Conservation (phyloP, 2,888 invertebrate species). For the Drosophila crucigera region DNA sequence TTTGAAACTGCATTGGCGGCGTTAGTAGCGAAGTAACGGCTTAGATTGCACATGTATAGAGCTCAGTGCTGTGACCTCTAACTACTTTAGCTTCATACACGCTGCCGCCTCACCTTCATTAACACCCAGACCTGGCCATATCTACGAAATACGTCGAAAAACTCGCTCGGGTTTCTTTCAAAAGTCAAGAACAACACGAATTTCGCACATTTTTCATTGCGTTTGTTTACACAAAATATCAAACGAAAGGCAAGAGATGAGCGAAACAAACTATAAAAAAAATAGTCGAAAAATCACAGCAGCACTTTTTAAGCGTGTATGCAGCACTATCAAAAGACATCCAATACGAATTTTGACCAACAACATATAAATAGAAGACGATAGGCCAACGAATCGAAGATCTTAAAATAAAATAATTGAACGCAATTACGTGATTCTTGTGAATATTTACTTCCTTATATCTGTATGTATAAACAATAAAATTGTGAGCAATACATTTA, state of each 20-base stretch:
- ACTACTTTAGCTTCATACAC: slow-evolving; percentile 6
- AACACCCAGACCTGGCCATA: slow-evolving; percentile 40
- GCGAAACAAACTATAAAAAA: background rate
- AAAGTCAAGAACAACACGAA: slow-evolving; percentile 58
- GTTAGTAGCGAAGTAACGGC: slow-evolving; percentile 14
- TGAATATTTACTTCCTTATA: slow-evolving; percentile 47
- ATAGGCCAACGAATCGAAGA: slow-evolving; percentile 2
- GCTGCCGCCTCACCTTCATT: slow-evolving; percentile 51
- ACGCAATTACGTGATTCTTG: slow-evolving; percentile 30
- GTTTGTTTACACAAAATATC: slow-evolving; percentile 40
- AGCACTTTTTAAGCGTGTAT: background rate
- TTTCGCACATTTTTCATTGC: slow-evolving; percentile 46
- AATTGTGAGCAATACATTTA: slow-evolving; percentile 22
- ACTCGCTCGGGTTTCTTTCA: slow-evolving; percentile 40
- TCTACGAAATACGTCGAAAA: slow-evolving; percentile 33
- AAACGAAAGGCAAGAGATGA: slow-evolving; percentile 20
- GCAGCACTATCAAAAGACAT: background rate
- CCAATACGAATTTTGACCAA: background rate
- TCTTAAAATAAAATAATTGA: slow-evolving; percentile 21
- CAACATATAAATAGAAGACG: slow-evolving; percentile 17
- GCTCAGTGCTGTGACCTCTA: slow-evolving; percentile 47
- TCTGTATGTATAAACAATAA: slow-evolving; percentile 12
- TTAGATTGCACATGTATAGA: slow-evolving; percentile 26
- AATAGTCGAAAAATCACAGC: background rate
- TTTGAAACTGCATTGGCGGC: slow-evolving; percentile 27